phyloP scores from a whole-genome alignment of 2,113 vertebrate species.

The Brevimyrus niger region DNA sequence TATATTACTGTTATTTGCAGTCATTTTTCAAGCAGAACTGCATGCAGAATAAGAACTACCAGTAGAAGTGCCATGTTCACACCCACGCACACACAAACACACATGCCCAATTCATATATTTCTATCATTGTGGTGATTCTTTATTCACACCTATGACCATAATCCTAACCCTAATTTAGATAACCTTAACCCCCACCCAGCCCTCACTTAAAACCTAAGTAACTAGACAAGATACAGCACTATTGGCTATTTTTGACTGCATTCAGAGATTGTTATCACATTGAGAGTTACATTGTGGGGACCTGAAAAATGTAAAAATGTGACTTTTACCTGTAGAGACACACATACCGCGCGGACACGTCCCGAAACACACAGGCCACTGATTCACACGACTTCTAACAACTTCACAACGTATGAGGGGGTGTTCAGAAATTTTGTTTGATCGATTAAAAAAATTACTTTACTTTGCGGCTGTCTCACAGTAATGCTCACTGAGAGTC shows the following conservation, averaged over 20 bases:
- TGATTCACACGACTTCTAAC: neutral
- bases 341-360: neutral
- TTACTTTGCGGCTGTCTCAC: neutral
- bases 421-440: neutral
- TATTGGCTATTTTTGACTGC: neutral
- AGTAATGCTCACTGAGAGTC: neutral
- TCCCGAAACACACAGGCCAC: neutral
- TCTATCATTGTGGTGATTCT: neutral
- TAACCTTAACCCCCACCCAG: neutral
- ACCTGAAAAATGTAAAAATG: neutral
- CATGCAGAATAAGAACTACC: neutral
- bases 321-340: neutral
- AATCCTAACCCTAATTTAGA: neutral
- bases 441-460: neutral
- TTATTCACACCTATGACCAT: neutral
- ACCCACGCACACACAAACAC: neutral
- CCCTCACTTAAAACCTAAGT: neutral
- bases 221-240: neutral
- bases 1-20: conserved; percentile 5
- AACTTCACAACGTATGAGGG: neutral
- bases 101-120: neutral
- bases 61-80: neutral
- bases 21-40: neutral
- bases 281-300: neutral
- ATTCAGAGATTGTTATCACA: neutral